Evolutionary conservation across 92 coral and sea anemone species (phyloP).

Genomic region (Blastomussa wellsi): DNA sequence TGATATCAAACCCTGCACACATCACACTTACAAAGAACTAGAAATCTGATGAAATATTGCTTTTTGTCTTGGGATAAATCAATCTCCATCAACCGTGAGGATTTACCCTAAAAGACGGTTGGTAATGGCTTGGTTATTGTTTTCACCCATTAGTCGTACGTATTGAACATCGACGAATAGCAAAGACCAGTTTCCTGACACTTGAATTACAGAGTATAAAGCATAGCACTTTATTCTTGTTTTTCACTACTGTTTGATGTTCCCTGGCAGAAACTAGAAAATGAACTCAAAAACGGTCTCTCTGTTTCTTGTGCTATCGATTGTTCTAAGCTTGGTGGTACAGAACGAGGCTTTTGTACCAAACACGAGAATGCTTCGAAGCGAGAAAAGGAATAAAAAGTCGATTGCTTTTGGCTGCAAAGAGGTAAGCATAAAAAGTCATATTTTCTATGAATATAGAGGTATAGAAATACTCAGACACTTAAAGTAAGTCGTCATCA

Average conservation of each 20-base stretch:
- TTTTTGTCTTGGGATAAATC: neutral
- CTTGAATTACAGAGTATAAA: conserved; percentile 24
- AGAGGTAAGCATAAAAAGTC: neutral
- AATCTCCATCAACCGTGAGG: neutral
- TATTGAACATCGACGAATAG: neutral
- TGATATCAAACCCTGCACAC: neutral
- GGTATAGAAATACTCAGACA: too few relatives aligned
- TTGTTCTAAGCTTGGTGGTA: neutral
- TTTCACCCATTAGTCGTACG: conserved; percentile 18
- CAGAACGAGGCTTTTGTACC: conserved; percentile 22
- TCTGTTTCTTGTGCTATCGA: neutral
- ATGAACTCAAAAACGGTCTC: conserved; percentile 18
- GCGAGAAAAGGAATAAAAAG: neutral
- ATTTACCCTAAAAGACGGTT: neutral
- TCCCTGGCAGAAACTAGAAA: neutral
- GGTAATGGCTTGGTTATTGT: conserved; percentile 36
- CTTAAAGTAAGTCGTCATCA: too few relatives aligned
- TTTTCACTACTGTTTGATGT: neutral
- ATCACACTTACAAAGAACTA: neutral
- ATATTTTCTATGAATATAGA: neutral
- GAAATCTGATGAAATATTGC: conserved; percentile 41
- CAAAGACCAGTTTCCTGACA: conserved; percentile 22
- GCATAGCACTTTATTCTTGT: too few relatives aligned
- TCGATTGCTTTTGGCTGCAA: neutral
- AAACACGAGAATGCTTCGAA: neutral